Evolutionary conservation across 2,113 vertebrate genomes (phyloP).

Genomic region (Zapus hudsonius): DNA sequence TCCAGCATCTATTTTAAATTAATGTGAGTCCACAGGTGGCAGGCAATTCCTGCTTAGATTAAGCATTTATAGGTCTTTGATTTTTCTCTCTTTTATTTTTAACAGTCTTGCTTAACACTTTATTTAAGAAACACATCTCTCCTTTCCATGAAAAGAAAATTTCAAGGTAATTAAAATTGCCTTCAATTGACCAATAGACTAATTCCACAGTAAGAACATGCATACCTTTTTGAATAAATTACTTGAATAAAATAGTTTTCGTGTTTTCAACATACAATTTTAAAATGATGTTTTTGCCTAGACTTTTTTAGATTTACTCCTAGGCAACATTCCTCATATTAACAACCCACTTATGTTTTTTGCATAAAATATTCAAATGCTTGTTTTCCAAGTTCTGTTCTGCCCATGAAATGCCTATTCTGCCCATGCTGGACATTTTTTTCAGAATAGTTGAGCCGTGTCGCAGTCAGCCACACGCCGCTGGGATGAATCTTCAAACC

Average conservation of each 20-base stretch:
- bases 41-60: slow-evolving; percentile 68
- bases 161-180: slow-evolving; percentile 68
- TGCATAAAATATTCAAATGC: slow-evolving; percentile 31
- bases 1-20: slow-evolving; percentile 74
- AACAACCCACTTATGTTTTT: slow-evolving; percentile 44
- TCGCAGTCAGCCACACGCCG: too few relatives aligned
- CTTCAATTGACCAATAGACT: slow-evolving; percentile 70
- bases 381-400: slow-evolving; percentile 62
- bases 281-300: slow-evolving; percentile 71
- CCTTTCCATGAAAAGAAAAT: slow-evolving; percentile 67
- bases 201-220: slow-evolving; percentile 68
- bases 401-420: too few relatives aligned
- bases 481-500: too few relatives aligned
- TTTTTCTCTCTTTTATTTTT: slow-evolving; percentile 58
- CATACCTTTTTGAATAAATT: slow-evolving; percentile 71
- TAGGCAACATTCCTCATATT: slow-evolving; percentile 65
- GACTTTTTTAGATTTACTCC: slow-evolving; percentile 72
- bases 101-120: slow-evolving; percentile 67
- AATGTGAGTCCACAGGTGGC: slow-evolving; percentile 68
- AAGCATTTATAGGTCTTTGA: slow-evolving; percentile 61
- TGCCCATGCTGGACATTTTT: slow-evolving; percentile 64
- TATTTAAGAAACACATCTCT: slow-evolving; percentile 71
- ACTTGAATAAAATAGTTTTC: slow-evolving; percentile 76
- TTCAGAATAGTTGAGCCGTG: background rate
- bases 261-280: slow-evolving; percentile 67